phyloP scores from a whole-genome alignment of 1,140 invertebrate species.

The Diabrotica undecimpunctata region DNA sequence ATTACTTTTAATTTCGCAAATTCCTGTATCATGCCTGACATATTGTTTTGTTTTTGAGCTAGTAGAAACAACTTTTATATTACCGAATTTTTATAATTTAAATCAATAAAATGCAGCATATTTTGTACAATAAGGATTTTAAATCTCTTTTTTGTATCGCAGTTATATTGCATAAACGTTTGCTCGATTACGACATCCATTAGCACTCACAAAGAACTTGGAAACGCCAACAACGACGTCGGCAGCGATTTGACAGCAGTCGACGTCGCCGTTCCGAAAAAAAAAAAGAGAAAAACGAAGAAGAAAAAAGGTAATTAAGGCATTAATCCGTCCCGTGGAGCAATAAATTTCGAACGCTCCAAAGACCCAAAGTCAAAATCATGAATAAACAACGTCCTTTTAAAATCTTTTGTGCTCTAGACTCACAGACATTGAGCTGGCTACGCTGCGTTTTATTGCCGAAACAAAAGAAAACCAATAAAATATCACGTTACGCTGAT shows the following conservation, averaged over 20 bases:
- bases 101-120: too few species aligned
- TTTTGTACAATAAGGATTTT: not conserved
- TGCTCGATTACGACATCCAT: slow-evolving; percentile 7
- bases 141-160: slow-evolving; percentile 1
- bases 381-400: slow-evolving; percentile 16
- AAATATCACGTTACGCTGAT: slow-evolving; percentile 10
- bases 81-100: too few species aligned
- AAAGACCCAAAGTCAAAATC: slow-evolving; percentile 9
- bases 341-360: slow-evolving; percentile 6
- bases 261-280: not conserved
- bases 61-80: too few species aligned
- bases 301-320: slow-evolving; percentile 11
- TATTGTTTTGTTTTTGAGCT: too few species aligned
- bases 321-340: slow-evolving; percentile 1
- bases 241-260: not conserved
- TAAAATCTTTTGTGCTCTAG: slow-evolving; percentile 8
- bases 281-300: not conserved
- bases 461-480: slow-evolving; percentile 12
- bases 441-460: slow-evolving; percentile 1
- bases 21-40: too few species aligned
- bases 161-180: slow-evolving; percentile 2
- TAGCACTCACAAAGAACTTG: slow-evolving; percentile 6
- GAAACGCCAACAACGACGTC: not conserved
- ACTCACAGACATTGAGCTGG: not conserved
- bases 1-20: too few species aligned